Base-by-base conservation (phyloP, 2,888 invertebrate genomes). In the Andrena haemorrhoa region DNA sequence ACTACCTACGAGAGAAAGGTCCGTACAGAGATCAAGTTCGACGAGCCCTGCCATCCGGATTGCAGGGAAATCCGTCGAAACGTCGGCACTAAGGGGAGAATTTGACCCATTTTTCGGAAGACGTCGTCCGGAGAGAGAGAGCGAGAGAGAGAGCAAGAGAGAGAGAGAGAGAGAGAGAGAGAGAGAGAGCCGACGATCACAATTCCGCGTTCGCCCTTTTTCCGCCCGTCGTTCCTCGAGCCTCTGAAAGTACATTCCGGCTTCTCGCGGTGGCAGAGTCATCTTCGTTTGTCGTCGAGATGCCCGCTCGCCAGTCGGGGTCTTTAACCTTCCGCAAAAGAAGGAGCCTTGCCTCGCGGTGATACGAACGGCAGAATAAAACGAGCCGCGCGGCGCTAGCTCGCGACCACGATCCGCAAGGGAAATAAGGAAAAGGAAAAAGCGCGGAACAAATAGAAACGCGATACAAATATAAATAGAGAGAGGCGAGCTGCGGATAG, bases 401-500 rank as follows among this genome's bases (percentile, higher is more conserved):
- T 41, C 4, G 70, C 63, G 68, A 64, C 74, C 80, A 81, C 81
- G 74, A 79, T 79, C 74, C 81, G 81, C 81, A 60, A 74, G 81
- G 81, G 81, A 81, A 81, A 81, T 81, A 81, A 81, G 81, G 79
- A 81, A 74, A 79, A 74, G 69, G 79, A 81, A 80, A 72, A 66
- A 41, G 41, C 78, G 56, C 35, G 79, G 79, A 78, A 72, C 79
- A 78, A 80, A 78, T 72, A 80, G 79, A 80, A 79, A 81, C 80
- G 79, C 80, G 80, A 81, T 81, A 81, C 79, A 79, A 69, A 74
- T 73, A 79, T 81, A 81, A 79, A 79, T 74, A 81, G 79, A 78
- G 79, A 69, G 49, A 56, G n/a, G 47, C 6, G 23, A 6, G 4
- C 33, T 12, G 10, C 12, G 41, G 26, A 47, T 16, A 49, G 33